phyloP scores from a whole-genome alignment of 2,888 invertebrate genomes.

The Hypolimnas misippus region DNA sequence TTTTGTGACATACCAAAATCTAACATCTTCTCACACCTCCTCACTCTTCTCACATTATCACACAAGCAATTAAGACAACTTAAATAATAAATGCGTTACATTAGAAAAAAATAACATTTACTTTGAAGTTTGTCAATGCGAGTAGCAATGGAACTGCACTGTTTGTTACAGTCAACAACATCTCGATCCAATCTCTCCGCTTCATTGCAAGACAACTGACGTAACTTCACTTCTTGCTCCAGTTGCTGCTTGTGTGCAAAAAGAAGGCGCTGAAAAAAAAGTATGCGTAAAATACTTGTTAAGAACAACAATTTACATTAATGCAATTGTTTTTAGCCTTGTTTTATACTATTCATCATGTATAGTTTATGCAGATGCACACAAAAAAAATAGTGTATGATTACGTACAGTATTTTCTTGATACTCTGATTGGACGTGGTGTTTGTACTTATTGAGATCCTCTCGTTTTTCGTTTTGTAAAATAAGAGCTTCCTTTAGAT shows the following conservation, averaged over 20 bases:
- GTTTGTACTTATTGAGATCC: constrained; percentile 74
- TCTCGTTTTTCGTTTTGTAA: constrained; percentile 68
- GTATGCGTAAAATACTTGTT: not conserved
- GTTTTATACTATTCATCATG: no score
- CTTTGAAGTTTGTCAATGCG: constrained; percentile 73
- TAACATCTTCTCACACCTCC: no score
- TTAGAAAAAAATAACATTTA: constrained; percentile 31
- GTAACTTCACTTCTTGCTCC: constrained; percentile 87
- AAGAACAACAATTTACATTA: not conserved
- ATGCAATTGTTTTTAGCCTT: no score
- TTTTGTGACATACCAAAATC: no score
- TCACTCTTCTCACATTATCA: no score
- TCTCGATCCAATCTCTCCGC: constrained; percentile 76
- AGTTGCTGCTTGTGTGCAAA: constrained; percentile 88
- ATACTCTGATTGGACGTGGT: constrained; percentile 72
- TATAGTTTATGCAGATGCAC: no score
- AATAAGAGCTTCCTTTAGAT: constrained; percentile 65
- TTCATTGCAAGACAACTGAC: constrained; percentile 71
- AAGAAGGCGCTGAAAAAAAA: constrained; percentile 82
- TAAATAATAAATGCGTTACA: not conserved
- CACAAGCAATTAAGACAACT: no score
- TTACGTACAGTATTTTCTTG: constrained; percentile 81
- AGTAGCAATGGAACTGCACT: constrained; percentile 68
- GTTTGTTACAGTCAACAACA: constrained; percentile 71
- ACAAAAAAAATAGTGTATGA: no score